Percentiles rank a stretch among this genome's conserved stretches.
Evolutionary conservation across 2,797 vertebrate species (phyloP).

Genomic region (Pangasius mekongensis): DNA sequence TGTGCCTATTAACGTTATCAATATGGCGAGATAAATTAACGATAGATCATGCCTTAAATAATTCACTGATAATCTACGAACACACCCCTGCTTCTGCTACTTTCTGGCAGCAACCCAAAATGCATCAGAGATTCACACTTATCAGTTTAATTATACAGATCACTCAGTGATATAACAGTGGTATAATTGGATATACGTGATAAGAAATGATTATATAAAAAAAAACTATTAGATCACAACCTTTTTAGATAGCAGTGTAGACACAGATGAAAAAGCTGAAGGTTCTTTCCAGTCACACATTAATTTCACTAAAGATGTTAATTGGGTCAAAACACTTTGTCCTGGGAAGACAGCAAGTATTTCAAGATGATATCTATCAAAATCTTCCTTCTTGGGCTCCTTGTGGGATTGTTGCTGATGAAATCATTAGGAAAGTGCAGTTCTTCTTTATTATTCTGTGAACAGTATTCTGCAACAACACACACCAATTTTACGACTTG

Average conservation of each 20-base stretch:
- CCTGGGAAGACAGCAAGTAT: conserved; percentile 1
- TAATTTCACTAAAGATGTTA: background rate
- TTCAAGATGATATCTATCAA: background rate
- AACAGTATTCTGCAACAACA: background rate
- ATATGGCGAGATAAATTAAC: background rate
- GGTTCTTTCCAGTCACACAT: background rate
- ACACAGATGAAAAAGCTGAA: background rate
- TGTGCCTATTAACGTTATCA: background rate
- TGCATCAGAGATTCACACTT: too few relatives aligned
- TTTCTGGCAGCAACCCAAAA: background rate
- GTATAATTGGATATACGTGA: background rate
- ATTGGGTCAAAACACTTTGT: conserved; percentile 9
- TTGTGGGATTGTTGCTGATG: conserved; percentile 5
- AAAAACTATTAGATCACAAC: background rate
- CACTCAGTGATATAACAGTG: background rate
- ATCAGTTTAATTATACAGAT: background rate
- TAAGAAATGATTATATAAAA: background rate
- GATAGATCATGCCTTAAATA: background rate
- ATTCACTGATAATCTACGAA: background rate
- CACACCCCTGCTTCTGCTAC: background rate
- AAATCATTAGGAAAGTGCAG: conserved; percentile 20
- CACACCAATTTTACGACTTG: background rate
- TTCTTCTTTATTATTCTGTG: background rate
- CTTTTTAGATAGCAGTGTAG: background rate
- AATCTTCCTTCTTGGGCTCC: background rate